These are phyloP conservation scores for Mohoua ochrocephala DNA, from an alignment of 2,113 vertebrate genomes.

Conservation along the genomic window DNA sequence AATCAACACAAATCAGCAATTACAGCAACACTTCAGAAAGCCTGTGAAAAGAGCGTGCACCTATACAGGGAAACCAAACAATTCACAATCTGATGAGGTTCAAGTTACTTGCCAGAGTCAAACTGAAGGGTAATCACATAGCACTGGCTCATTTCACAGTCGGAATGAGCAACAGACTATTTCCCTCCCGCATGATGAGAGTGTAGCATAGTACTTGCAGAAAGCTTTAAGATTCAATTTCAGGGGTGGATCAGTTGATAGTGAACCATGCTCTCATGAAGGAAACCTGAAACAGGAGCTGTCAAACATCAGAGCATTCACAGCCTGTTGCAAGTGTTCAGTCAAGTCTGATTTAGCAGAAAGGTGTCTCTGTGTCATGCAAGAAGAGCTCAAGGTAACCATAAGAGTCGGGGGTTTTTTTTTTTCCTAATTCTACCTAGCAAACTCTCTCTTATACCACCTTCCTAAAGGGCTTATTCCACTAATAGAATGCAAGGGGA, in stretches of 20 bases:
- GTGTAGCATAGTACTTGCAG: constrained; percentile 35
- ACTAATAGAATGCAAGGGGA: neutral
- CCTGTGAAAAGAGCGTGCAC: neutral
- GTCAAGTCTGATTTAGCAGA: constrained; percentile 24
- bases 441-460: neutral
- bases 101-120: constrained; percentile 47
- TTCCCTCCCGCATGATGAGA: neutral
- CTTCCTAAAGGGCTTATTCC: neutral
- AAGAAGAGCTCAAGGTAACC: neutral
- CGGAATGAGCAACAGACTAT: constrained; percentile 44
- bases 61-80: constrained; percentile 14
- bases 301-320: constrained; percentile 35
- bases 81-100: constrained; percentile 20
- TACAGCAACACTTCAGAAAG: constrained; percentile 57
- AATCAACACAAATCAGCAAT: constrained; percentile 60
- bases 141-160: constrained; percentile 56
- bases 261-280: constrained; percentile 11
- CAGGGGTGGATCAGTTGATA: constrained; percentile 10
- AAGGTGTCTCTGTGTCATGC: neutral
- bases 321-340: constrained; percentile 33
- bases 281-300: constrained; percentile 29
- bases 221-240: constrained; percentile 60
- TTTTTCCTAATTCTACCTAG: neutral
- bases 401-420: neutral
- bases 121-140: constrained; percentile 51